Percentiles rank a stretch among this genome's conserved stretches.
Conservation (phyloP, 2,113 vertebrate species). For the Pelecanus crispus region DNA sequence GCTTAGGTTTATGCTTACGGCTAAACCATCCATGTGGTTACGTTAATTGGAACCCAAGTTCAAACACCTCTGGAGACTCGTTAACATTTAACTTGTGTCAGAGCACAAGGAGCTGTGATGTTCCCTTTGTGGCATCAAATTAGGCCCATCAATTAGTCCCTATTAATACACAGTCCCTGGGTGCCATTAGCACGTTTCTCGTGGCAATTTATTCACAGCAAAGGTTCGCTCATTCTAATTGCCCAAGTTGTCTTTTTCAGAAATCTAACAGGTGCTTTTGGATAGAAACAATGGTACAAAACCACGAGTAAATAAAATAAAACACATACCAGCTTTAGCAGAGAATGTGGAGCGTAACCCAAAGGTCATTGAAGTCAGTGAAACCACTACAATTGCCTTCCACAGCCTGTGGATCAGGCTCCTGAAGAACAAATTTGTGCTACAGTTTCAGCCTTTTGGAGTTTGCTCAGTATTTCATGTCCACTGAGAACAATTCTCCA, state of each 20-base stretch:
- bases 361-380: neutral
- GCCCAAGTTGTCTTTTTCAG: neutral
- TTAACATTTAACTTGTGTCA: slow-evolving; percentile 1
- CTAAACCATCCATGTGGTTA: neutral
- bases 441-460: neutral
- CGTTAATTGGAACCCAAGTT: neutral
- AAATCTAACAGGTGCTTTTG: neutral
- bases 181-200: slow-evolving; percentile 3
- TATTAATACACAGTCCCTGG: neutral
- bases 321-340: neutral
- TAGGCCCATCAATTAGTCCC: slow-evolving; percentile 11
- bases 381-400: neutral
- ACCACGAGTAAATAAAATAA: neutral
- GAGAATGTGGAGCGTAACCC: neutral
- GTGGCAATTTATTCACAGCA: slow-evolving; percentile 34
- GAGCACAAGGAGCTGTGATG: neutral
- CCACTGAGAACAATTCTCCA: neutral
- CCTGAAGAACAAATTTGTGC: neutral
- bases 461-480: neutral
- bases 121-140: slow-evolving; percentile 15
- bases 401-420: neutral
- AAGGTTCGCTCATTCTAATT: slow-evolving; percentile 3
- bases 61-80: neutral
- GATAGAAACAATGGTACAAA: neutral
- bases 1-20: neutral